Conservation (phyloP, 2,797 vertebrate species). For the Threskiornis aethiopicus region DNA sequence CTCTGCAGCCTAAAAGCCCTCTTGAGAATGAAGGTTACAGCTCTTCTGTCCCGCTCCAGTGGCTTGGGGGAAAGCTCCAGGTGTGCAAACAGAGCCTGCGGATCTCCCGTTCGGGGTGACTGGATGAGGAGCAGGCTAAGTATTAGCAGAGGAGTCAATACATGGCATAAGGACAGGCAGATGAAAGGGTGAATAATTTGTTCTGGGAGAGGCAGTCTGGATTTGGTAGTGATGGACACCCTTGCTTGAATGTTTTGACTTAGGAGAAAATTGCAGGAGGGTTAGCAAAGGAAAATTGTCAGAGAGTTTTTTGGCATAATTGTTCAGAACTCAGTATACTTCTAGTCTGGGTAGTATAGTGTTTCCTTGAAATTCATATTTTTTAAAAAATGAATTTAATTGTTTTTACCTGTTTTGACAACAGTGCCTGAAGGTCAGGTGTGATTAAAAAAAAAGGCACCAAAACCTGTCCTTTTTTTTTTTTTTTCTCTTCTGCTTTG, state of each 20-base stretch:
- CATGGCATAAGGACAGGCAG: rapidly evolving
- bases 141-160: background rate
- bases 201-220: background rate
- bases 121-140: background rate
- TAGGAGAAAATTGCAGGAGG: background rate
- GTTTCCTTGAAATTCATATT: background rate
- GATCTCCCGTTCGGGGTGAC: background rate
- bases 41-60: background rate
- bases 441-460: background rate
- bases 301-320: background rate
- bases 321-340: background rate
- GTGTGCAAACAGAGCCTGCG: background rate
- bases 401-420: background rate
- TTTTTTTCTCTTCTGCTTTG: background rate
- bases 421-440: background rate
- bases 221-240: background rate
- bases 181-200: background rate
- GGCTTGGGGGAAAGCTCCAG: background rate
- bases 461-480: background rate
- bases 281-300: background rate
- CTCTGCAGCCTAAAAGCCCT: background rate
- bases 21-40: background rate
- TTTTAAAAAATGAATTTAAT: background rate
- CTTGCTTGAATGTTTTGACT: background rate
- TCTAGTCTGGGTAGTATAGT: background rate